phyloP scores from a whole-genome alignment of 2,888 invertebrate species.

The Diarsia dahlii region DNA sequence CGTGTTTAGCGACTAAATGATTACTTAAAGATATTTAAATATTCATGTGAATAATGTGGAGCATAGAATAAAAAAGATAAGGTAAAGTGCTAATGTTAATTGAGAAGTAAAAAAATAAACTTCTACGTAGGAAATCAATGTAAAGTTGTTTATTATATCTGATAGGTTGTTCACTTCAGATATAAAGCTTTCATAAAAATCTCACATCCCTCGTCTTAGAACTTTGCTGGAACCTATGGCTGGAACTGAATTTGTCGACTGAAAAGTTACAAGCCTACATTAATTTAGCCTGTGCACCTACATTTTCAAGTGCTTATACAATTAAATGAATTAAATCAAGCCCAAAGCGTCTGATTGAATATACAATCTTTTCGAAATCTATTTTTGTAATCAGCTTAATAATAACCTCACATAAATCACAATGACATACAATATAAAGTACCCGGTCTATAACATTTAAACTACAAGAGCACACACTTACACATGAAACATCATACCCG shows the following conservation, averaged over 20 bases:
- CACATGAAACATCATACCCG: conserved; percentile 59
- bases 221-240: no score
- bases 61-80: conserved; percentile 11
- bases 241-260: no score
- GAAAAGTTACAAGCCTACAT: no score
- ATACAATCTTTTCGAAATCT: conserved; percentile 5
- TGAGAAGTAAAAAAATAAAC: neutral
- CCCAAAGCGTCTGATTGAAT: neutral
- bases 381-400: conserved; percentile 12
- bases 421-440: conserved; percentile 21
- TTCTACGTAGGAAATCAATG: neutral
- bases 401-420: conserved; percentile 36
- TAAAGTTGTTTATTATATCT: neutral
- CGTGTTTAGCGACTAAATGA: neutral
- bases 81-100: conserved; percentile 24
- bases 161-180: neutral
- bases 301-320: no score
- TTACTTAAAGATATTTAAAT: conserved; percentile 19
- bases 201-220: no score
- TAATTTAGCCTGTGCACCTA: no score
- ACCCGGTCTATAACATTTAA: conserved; percentile 22
- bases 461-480: conserved; percentile 57
- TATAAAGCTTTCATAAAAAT: no score
- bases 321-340: neutral
- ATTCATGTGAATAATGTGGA: conserved; percentile 9